Percentiles rank a stretch among this genome's conserved stretches.
Conservation (phyloP, 2,113 vertebrate species). For the Vidua chalybeata region DNA sequence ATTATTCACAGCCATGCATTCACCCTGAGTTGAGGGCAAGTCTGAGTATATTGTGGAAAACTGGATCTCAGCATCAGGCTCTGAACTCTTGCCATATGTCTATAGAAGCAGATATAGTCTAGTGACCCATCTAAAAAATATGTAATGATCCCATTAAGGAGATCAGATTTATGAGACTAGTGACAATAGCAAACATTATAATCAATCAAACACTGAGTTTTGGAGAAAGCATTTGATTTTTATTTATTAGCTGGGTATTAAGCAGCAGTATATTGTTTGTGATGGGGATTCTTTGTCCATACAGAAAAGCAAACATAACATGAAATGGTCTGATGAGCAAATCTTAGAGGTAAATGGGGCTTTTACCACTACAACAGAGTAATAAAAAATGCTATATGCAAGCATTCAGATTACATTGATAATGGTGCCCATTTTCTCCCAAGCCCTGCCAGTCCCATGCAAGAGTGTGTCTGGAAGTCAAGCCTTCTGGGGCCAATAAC, state of each 20-base stretch:
- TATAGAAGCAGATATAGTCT: not conserved
- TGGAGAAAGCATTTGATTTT: not conserved
- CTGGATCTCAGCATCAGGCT: conserved; percentile 4
- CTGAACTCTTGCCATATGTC: not conserved
- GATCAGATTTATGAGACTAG: not conserved
- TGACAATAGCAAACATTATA: not conserved
- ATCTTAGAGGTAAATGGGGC: not conserved
- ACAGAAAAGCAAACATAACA: not conserved
- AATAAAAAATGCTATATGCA: not conserved
- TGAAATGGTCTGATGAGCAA: not conserved
- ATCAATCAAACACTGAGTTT: not conserved
- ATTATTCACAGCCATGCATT: not conserved
- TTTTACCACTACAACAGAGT: not conserved
- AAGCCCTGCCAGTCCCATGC: not conserved
- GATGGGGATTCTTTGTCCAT: not conserved
- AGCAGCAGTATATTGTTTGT: not conserved
- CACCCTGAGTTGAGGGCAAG: not conserved
- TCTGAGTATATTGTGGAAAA: not conserved
- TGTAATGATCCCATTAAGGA: not conserved
- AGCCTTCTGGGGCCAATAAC: not conserved
- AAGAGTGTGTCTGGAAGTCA: not conserved
- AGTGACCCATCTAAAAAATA: not conserved
- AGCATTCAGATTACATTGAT: not conserved
- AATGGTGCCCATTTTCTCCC: not conserved
- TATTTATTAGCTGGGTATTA: not conserved